Percentiles rank a stretch among this genome's conserved stretches.
These are phyloP conservation scores for Lagopus leucura DNA, from an alignment of 2,113 vertebrate species.

Conservation along the genomic window DNA sequence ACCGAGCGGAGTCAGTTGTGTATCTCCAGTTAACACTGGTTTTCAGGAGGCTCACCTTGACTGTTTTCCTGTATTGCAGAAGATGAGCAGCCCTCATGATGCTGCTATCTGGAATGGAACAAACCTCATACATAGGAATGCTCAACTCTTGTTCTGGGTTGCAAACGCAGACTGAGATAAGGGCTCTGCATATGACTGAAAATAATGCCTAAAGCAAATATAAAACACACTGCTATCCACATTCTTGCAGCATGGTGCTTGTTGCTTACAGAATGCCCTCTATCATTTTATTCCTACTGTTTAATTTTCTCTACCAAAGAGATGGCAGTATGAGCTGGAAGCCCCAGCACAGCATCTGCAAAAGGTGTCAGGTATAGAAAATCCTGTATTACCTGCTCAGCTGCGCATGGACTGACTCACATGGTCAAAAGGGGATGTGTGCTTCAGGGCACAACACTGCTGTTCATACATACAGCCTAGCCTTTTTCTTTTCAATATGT, in stretches of 20 bases:
- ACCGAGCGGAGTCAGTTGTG: neutral
- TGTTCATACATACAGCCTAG: neutral
- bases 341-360: neutral
- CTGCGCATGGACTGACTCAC: neutral
- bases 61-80: neutral
- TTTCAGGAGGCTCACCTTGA: neutral
- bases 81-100: accelerated
- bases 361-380: neutral
- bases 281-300: neutral
- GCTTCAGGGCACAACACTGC: neutral
- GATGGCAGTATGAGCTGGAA: neutral
- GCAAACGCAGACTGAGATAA: neutral
- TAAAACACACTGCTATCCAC: neutral
- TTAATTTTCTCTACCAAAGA: neutral
- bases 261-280: neutral
- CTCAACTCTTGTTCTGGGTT: accelerated
- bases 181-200: neutral
- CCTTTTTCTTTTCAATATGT: neutral
- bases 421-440: neutral
- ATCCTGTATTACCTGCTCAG: neutral
- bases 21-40: neutral
- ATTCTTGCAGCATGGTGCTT: neutral
- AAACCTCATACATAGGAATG: accelerated
- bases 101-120: neutral
- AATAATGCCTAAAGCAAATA: neutral